These are phyloP conservation scores for Akabosia matsudoensis DNA, from an alignment of 1,140 invertebrate genomes.

Conservation along the genomic window DNA sequence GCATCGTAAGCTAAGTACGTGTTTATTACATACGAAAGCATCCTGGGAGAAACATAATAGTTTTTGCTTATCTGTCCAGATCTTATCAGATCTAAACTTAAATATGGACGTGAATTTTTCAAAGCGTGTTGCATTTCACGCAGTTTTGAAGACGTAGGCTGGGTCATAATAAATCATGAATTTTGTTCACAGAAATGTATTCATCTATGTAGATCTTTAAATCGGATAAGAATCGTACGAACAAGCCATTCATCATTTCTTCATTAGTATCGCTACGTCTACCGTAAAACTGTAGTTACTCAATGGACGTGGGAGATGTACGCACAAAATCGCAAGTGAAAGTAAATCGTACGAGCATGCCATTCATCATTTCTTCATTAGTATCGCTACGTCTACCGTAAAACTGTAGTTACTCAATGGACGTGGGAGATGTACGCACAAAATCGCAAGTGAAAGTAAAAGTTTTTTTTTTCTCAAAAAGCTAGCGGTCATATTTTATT, in stretches of 20 bases:
- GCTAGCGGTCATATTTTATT: background rate
- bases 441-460: constrained; percentile 14
- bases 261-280: constrained; percentile 17
- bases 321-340: background rate
- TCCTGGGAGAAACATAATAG: too few species aligned
- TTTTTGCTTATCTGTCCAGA: too few species aligned
- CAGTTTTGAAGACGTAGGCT: too few species aligned
- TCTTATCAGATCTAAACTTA: too few species aligned
- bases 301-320: background rate
- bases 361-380: constrained; percentile 23
- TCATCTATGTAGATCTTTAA: background rate
- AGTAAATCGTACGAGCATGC: background rate
- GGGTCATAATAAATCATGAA: background rate
- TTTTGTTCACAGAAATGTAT: background rate
- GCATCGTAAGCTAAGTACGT: background rate
- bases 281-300: background rate
- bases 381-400: constrained; percentile 11
- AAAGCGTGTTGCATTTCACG: too few species aligned
- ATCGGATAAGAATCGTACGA: background rate
- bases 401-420: background rate
- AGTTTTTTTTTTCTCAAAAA: background rate
- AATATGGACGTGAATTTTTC: too few species aligned
- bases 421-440: constrained; percentile 9
- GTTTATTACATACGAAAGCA: background rate
- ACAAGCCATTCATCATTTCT: constrained; percentile 11